Evolutionary conservation across 2,113 vertebrate species (phyloP).

Genomic region (Peucedramus taeniatus): DNA sequence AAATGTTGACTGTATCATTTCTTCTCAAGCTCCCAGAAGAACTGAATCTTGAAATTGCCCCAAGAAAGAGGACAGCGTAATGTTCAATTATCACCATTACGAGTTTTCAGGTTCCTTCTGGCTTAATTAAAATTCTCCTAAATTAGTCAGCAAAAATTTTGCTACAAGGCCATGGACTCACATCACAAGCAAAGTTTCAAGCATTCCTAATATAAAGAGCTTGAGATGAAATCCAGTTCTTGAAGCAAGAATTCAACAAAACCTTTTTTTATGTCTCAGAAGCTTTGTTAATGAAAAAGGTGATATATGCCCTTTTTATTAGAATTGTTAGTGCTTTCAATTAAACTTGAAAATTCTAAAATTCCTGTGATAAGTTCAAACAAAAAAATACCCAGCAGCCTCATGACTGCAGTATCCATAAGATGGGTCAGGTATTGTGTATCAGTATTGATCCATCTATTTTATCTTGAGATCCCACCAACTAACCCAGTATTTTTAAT

Average conservation of each 20-base stretch:
- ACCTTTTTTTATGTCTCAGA: not conserved
- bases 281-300: not conserved
- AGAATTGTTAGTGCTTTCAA: not conserved
- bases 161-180: not conserved
- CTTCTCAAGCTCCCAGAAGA: not conserved
- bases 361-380: not conserved
- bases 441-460: not conserved
- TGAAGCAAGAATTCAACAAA: not conserved
- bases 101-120: not conserved
- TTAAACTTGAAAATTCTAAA: not conserved
- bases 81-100: not conserved
- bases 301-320: not conserved
- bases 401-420: rapidly evolving
- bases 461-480: not conserved
- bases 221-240: not conserved
- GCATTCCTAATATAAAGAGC: not conserved
- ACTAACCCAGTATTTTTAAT: not conserved
- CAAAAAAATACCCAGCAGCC: not conserved
- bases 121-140: not conserved
- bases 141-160: not conserved
- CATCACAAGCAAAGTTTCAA: not conserved
- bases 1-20: not conserved
- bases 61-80: not conserved
- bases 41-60: not conserved
- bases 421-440: not conserved